Base-by-base conservation (phyloP, 2,113 vertebrate species). In the Bubo bubo region DNA sequence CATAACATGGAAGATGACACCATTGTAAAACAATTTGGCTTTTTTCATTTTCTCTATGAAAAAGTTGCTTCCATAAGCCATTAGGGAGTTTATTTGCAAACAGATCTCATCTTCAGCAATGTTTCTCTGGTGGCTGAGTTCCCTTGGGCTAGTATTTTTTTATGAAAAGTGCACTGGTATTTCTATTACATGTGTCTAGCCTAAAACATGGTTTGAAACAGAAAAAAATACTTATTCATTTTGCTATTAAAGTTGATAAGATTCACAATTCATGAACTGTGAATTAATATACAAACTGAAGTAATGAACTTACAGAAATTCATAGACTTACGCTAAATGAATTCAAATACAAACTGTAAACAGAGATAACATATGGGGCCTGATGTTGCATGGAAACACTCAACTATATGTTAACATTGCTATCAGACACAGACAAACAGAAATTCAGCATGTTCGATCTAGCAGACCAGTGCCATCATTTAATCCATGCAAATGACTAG, bases 161-260 rank as follows among this genome's bases (percentile, higher is more conserved):
- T 4, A 35, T 74, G 41, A 93, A 88, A 85, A 52, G 37, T 62
- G 20, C 53, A 27, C 77, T 86, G 45, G 32, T 95, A 49, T 93
- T 95, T 84, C 76, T 85, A 23, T 64, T 58, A 90, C 49, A 60
- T 59, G 64, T 73, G 49, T 84, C 82, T 80, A 93, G 79, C 58
- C 89, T 52, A 53, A 96, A 91, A 71, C 62, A 52, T 12, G 18
- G 6, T 60, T 93, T 90, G 93, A 88, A 94, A 92, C 79, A 88
- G 89, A 96, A 97, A 94, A 12, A 96, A 93, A 32, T 71, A 85
- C 23, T 64, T 77, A 71, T 21, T 83, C 55, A 87, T 64, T 90
- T 79, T 85, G 49, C 41, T 87, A 63, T 76, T 97, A 88, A 83
- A 97, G 50, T n/a, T 8, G 45, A 12, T 93, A 81, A 70, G 90